Evolutionary conservation across 2,797 vertebrate genomes (phyloP).

Genomic region (Sebastes oblongus): DNA sequence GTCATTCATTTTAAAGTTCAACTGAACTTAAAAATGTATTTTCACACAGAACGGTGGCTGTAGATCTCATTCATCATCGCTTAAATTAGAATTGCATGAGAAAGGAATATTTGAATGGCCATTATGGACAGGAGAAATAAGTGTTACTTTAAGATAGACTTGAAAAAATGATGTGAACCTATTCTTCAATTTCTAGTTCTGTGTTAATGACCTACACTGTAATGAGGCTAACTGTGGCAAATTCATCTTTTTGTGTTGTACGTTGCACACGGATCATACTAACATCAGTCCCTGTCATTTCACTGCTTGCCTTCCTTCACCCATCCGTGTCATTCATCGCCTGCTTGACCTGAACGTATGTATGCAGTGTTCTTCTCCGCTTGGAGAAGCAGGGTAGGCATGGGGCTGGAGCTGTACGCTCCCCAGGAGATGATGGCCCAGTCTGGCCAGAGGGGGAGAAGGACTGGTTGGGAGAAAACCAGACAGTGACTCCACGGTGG

Average conservation of each 20-base stretch:
- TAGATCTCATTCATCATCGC: neutral
- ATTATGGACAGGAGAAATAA: neutral
- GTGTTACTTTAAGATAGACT: neutral
- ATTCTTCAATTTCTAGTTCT: neutral
- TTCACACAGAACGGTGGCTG: neutral
- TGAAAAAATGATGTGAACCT: neutral
- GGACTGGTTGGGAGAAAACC: slow-evolving; percentile 62
- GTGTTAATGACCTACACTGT: neutral
- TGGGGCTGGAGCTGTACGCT: slow-evolving; percentile 28
- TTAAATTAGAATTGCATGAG: neutral
- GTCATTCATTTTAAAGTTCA: neutral
- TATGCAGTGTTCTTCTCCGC: slow-evolving; percentile 76
- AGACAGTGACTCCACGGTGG: slow-evolving; percentile 67
- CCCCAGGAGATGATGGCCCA: slow-evolving; percentile 30
- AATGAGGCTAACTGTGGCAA: neutral
- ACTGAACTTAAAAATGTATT: neutral
- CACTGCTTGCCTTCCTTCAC: slow-evolving; percentile 68
- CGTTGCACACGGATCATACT: slow-evolving; percentile 39
- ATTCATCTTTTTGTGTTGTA: slow-evolving; percentile 29
- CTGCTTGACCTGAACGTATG: slow-evolving; percentile 64
- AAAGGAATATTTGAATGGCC: neutral
- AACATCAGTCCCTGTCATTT: slow-evolving; percentile 74
- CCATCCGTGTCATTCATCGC: slow-evolving; percentile 59
- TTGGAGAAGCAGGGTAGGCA: slow-evolving; percentile 73
- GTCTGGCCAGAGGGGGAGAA: slow-evolving; percentile 37